These are phyloP conservation scores for Achroia grisella DNA, from an alignment of 1,140 invertebrate genomes.

Conservation along the genomic window DNA sequence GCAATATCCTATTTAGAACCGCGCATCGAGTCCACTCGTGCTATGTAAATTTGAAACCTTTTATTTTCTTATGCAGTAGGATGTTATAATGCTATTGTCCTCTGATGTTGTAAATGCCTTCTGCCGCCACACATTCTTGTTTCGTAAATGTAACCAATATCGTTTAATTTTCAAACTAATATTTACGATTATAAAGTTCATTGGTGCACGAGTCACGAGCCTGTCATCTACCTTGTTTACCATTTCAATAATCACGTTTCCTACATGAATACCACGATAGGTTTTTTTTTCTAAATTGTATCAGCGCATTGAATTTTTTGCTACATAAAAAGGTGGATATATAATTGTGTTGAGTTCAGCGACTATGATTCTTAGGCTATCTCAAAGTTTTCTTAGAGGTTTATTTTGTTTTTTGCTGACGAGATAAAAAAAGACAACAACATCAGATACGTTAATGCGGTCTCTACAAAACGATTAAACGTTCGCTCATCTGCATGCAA, in stretches of 20 bases:
- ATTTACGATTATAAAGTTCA: conserved; percentile 27
- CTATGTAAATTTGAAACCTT: conserved; percentile 61
- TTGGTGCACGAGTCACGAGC: conserved; percentile 15
- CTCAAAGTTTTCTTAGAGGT: too few relatives aligned
- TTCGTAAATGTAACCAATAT: conserved; percentile 34
- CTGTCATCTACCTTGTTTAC: conserved; percentile 1
- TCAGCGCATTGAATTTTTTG: too few relatives aligned
- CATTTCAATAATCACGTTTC: too few relatives aligned
- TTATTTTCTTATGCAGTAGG: conserved; percentile 47
- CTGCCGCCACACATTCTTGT: conserved; percentile 28
- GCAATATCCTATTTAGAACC: conserved; percentile 27
- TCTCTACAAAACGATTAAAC: conserved; percentile 57
- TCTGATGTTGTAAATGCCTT: conserved; percentile 37
- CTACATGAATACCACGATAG: too few relatives aligned
- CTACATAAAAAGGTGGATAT: too few relatives aligned
- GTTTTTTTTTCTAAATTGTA: too few relatives aligned
- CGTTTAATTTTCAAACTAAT: conserved; percentile 35
- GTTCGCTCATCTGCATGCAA: conserved; percentile 53
- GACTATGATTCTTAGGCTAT: too few relatives aligned
- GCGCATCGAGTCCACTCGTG: conserved; percentile 37
- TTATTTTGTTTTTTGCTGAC: too few relatives aligned
- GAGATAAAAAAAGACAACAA: conserved; percentile 7
- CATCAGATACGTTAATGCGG: conserved; percentile 48
- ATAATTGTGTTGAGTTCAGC: too few relatives aligned
- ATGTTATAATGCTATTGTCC: conserved; percentile 52